These are phyloP conservation scores for Thalassarche chlororhynchos DNA, from an alignment of 2,113 vertebrate genomes.

Conservation along the genomic window DNA sequence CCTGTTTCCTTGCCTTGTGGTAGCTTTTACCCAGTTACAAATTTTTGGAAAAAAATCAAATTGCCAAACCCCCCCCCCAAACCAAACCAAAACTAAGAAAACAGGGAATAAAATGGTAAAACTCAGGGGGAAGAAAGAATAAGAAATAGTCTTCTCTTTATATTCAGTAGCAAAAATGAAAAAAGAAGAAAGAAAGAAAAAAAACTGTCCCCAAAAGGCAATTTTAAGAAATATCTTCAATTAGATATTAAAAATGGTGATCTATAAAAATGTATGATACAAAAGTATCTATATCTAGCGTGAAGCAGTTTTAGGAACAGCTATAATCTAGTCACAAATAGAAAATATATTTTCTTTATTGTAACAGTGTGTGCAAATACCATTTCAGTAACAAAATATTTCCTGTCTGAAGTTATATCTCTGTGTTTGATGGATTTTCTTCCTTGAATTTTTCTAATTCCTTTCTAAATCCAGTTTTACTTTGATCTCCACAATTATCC, in stretches of 20 bases:
- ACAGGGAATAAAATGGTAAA: background rate
- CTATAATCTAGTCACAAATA: background rate
- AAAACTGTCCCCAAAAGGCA: background rate
- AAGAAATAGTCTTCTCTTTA: background rate
- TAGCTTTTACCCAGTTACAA: background rate
- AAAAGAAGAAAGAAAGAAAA: background rate
- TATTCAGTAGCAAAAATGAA: background rate
- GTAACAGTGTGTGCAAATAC: background rate
- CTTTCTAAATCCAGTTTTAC: background rate
- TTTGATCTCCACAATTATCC: background rate
- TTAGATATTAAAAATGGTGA: background rate
- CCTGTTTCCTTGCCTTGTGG: background rate
- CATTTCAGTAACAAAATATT: background rate
- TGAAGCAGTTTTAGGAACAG: background rate
- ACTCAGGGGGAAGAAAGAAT: background rate
- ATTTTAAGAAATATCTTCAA: background rate
- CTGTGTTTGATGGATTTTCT: background rate
- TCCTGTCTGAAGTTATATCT: background rate
- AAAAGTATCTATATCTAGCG: background rate
- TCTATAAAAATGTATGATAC: background rate
- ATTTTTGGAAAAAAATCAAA: background rate
- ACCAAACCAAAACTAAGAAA: background rate
- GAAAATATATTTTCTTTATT: background rate
- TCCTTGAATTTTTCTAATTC: background rate
- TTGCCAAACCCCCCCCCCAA: background rate